Conservation (phyloP, 2,113 vertebrate genomes). For the Castor canadensis region DNA sequence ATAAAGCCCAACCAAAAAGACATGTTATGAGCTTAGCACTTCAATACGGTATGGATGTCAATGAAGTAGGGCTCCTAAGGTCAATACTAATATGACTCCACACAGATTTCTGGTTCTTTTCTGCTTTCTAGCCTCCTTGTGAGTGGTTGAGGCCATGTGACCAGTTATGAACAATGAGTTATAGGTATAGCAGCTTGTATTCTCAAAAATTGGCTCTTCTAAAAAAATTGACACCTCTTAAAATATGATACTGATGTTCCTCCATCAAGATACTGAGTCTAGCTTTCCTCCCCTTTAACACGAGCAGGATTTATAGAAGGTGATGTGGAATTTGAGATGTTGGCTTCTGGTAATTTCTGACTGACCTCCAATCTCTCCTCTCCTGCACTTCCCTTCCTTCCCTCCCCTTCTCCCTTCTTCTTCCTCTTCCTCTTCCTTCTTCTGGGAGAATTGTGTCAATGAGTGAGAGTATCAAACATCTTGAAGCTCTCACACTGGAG, state of each 20-base stretch:
- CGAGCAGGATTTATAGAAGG: not conserved
- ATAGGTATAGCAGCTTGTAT: not conserved
- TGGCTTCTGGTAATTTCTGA: not conserved
- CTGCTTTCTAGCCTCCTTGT: not conserved
- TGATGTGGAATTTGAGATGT: not conserved
- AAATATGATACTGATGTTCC: not conserved
- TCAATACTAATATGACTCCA: not conserved
- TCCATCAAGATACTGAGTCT: not conserved
- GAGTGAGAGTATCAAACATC: not conserved
- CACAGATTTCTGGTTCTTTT: not conserved
- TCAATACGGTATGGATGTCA: not conserved
- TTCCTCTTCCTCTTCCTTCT: no score
- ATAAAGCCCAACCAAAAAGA: not conserved
- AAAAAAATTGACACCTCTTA: not conserved
- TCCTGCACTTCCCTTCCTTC: no score
- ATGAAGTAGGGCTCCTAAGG: accelerated
- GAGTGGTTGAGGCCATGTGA: not conserved
- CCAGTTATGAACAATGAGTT: not conserved
- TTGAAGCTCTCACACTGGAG: not conserved
- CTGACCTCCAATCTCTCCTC: not conserved
- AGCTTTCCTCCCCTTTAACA: not conserved
- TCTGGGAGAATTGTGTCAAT: not conserved
- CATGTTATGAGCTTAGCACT: no score
- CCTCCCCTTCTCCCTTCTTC: not conserved
- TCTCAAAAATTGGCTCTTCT: not conserved